Base-by-base conservation (phyloP, 2,888 invertebrate genomes). In the Drosophila emarginata region DNA sequence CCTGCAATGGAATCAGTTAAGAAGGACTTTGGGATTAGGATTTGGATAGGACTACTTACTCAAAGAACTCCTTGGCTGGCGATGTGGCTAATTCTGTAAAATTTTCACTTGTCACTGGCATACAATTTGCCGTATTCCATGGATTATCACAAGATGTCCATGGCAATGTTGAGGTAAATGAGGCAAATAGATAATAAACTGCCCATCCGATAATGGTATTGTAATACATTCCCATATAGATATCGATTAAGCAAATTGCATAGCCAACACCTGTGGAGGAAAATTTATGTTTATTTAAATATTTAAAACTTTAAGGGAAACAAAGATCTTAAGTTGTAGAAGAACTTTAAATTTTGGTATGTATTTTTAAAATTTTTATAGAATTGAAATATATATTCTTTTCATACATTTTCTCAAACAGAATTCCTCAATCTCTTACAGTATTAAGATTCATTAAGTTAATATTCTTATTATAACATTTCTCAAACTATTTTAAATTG, bases 171-270 rank as follows among this genome's bases (percentile, higher is more conserved):
- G 94, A 94, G 90, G 94, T 94, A 92, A 97, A 95, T 77, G 97
- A 97, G 12, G 96, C 96, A 82, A 97, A 94, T 77, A 97, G 93
- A 92, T 97, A 97, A 93, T 97, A 97, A 61, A 97, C 95, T 52
- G 98, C 97, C 97, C 98, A 98, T 54, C 97, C 97, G 89, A 98
- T 98, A 91, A 98, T 97, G 57, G 98, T 98, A 93, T 98, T 98
- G 93, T 98, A 98, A 93, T 97, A 98, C 96, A 98, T 98, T 81
- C 97, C 97, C 95, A 96, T 96, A 93, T 98, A 98, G 90, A 98
- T 94, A 92, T 98, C 98, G 87, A 98, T 97, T 91, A 98, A 94
- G 91, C 98, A 98, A 90, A 98, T 98, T 9, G 98, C 97, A 93
- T 98, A 98, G 61, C 98, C 98, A 61, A 98, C 96, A 78, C 98